phyloP scores from a whole-genome alignment of 2,113 vertebrate genomes.

The Hyperopisus bebe region DNA sequence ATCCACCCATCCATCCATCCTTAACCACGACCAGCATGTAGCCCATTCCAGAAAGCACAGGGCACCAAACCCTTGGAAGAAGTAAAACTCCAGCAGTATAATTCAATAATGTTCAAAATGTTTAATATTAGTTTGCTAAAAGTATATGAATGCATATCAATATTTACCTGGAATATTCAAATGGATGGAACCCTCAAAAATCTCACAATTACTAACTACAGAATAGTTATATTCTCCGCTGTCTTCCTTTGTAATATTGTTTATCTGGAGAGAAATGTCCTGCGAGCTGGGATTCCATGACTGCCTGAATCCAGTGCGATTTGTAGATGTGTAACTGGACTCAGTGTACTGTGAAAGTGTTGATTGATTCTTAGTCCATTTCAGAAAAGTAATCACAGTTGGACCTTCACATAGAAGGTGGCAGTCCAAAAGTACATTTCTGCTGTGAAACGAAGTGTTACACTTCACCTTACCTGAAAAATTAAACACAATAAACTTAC shows the following conservation, averaged over 20 bases:
- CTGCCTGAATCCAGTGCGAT: not conserved
- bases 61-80: not conserved
- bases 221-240: not conserved
- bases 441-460: not conserved
- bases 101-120: not conserved
- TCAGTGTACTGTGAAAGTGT: not conserved
- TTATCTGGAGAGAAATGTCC: constrained; percentile 10
- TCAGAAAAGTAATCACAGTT: no score
- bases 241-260: not conserved
- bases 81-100: not conserved
- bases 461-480: not conserved
- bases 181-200: rapidly evolving
- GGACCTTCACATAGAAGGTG: not conserved
- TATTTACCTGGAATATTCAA: not conserved
- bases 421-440: not conserved
- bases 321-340: not conserved
- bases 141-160: not conserved
- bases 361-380: not conserved
- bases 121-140: not conserved
- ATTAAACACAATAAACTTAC: not conserved
- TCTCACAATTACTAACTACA: not conserved
- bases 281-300: not conserved
- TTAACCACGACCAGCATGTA: not conserved
- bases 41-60: not conserved
- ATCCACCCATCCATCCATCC: not conserved